A percentile compares a stretch with the other conserved stretches of the same genome.
phyloP scores from a whole-genome alignment of 2,888 invertebrate species.

The Actias luna region DNA sequence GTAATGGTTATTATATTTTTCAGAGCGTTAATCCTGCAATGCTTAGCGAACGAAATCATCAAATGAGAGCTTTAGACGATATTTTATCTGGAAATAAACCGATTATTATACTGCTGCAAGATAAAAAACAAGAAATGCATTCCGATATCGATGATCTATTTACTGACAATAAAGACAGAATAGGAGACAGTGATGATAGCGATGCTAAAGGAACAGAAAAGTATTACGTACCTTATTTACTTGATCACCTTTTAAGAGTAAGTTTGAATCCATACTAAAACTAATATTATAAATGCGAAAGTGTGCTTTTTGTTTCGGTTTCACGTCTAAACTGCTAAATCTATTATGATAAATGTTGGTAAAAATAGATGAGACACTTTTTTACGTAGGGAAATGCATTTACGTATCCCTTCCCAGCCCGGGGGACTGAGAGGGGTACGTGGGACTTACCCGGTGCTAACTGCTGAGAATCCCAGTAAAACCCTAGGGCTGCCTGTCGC shows the following conservation, averaged over 20 bases:
- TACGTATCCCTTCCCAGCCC: no score
- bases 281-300: no score
- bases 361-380: no score
- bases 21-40: constrained; percentile 11
- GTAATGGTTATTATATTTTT: background rate
- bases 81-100: constrained; percentile 13
- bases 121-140: background rate
- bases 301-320: no score
- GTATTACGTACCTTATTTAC: constrained; percentile 13
- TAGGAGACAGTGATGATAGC: background rate
- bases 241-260: constrained; percentile 16
- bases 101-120: constrained; percentile 8
- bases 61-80: background rate
- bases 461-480: no score
- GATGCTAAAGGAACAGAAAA: constrained; percentile 9
- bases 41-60: background rate
- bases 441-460: no score
- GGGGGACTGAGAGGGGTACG: no score
- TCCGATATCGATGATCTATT: constrained; percentile 11
- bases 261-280: no score
- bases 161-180: constrained; percentile 1
- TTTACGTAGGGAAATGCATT: no score
- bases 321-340: no score
- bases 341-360: no score
- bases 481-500: no score